These are phyloP conservation scores for Aurelia aurita complex sp. Pacific DNA, from an alignment of 30 jellyfish, hydroid and myxozoan genomes.

Conservation along the genomic window DNA sequence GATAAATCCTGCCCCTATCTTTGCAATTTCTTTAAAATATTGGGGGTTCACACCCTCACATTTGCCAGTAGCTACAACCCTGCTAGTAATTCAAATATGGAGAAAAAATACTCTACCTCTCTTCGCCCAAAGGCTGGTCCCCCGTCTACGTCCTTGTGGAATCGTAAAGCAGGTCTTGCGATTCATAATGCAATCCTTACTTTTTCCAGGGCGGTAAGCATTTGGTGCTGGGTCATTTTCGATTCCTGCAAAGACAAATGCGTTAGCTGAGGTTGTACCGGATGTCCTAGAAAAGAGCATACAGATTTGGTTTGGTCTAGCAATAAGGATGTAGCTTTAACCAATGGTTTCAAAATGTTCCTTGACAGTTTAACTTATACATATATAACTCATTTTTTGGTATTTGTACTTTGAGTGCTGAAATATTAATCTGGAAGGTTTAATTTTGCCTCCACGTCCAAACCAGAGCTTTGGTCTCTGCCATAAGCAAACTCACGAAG, in stretches of 20 bases:
- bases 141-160: slow-evolving; percentile 41
- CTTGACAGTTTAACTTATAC: too few relatives aligned
- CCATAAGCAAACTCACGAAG: too few relatives aligned
- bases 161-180: slow-evolving; percentile 24
- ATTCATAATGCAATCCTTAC: slow-evolving; percentile 47
- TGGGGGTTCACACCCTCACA: too few relatives aligned
- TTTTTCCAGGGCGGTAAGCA: slow-evolving; percentile 18
- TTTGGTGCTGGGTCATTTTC: slow-evolving; percentile 66
- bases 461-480: too few relatives aligned
- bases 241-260: slow-evolving; percentile 4
- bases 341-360: too few relatives aligned
- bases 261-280: neutral
- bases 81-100: neutral
- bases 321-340: too few relatives aligned
- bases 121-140: slow-evolving; percentile 46
- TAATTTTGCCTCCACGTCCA: too few relatives aligned
- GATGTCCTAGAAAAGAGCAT: neutral
- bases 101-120: slow-evolving; percentile 15
- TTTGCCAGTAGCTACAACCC: too few relatives aligned
- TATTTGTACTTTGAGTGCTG: neutral
- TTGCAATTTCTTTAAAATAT: too few relatives aligned
- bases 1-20: too few relatives aligned
- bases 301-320: neutral
- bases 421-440: too few relatives aligned
- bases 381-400: too few relatives aligned